These are phyloP conservation scores for Pangasius djambal DNA, from an alignment of 2,797 vertebrate genomes.

Conservation along the genomic window DNA sequence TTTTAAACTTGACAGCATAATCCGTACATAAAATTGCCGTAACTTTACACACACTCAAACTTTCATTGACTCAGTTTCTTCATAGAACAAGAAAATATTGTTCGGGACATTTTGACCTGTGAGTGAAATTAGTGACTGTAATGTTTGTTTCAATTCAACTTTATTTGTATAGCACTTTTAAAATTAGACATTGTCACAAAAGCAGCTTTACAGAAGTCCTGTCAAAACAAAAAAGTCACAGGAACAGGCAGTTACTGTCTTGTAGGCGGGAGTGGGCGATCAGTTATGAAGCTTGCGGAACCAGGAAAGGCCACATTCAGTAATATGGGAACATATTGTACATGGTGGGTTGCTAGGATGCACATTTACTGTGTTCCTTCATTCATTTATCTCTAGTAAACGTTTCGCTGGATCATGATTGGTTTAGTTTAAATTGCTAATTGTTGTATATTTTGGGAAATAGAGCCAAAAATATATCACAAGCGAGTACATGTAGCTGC, in stretches of 20 bases:
- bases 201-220: neutral
- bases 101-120: neutral
- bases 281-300: neutral
- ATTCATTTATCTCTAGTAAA: neutral
- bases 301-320: neutral
- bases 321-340: slow-evolving; percentile 11
- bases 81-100: neutral
- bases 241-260: neutral
- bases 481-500: neutral
- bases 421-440: neutral
- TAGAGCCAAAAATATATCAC: neutral
- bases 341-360: neutral
- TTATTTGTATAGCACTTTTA: slow-evolving; percentile 13
- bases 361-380: neutral
- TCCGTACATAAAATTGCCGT: neutral
- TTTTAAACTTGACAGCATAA: neutral
- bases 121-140: neutral
- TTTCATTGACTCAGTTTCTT: neutral
- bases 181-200: neutral
- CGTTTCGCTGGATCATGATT: neutral
- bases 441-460: neutral
- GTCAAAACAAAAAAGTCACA: neutral
- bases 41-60: neutral
- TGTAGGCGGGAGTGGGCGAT: neutral
- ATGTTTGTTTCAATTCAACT: neutral